Conservation (phyloP, 2,797 vertebrate genomes). For the Hylomyscus alleni region DNA sequence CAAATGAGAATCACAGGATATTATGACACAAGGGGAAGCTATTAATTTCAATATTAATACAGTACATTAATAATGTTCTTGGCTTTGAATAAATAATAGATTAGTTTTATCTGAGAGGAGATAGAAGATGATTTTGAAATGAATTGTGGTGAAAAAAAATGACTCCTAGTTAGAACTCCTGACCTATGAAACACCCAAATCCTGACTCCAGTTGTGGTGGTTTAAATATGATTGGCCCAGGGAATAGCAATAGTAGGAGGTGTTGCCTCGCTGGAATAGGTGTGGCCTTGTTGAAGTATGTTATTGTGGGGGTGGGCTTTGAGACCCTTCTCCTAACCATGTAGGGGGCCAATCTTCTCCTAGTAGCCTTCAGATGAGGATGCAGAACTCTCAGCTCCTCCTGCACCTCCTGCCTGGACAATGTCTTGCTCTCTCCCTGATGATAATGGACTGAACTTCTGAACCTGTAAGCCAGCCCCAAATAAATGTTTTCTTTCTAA, state of each 20-base stretch:
- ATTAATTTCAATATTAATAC: constrained; percentile 50
- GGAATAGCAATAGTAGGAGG: background rate
- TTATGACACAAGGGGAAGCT: background rate
- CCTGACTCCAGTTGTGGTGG: constrained; percentile 4
- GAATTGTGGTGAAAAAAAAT: constrained; percentile 44
- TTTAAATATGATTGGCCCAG: background rate
- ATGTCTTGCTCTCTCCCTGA: background rate
- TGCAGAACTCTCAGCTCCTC: too few species aligned
- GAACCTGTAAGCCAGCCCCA: background rate
- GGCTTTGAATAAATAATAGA: constrained; percentile 58
- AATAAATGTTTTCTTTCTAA: background rate
- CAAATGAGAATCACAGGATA: background rate
- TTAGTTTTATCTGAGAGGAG: constrained; percentile 68
- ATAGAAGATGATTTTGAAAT: constrained; percentile 65
- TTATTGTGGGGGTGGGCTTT: too few species aligned
- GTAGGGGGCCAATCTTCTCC: too few species aligned
- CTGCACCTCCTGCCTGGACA: background rate
- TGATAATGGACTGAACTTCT: background rate
- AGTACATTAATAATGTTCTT: constrained; percentile 29
- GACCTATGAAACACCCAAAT: constrained; percentile 63
- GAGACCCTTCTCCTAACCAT: too few species aligned
- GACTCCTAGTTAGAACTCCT: constrained; percentile 62
- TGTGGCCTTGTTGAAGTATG: too few species aligned
- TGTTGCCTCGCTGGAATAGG: too few species aligned
- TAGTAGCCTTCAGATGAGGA: too few species aligned